Conservation (phyloP, 1,140 invertebrate species). For the Charaxes varanes region DNA sequence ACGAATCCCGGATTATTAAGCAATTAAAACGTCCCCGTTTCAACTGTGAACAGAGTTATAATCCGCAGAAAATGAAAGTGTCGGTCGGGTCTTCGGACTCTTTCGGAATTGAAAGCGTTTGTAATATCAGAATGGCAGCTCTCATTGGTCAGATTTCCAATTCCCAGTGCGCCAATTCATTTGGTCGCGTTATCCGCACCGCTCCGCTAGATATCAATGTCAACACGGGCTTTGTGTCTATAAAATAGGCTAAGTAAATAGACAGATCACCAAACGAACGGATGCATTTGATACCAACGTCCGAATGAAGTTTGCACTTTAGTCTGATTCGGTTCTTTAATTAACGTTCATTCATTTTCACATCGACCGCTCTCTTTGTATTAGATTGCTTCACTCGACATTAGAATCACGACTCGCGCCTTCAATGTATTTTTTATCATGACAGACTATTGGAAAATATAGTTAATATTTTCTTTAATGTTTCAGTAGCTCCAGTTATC, state of each 20-base stretch:
- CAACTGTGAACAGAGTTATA: too few relatives aligned
- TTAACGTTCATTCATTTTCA: slow-evolving; percentile 43
- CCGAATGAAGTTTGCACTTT: slow-evolving; percentile 44
- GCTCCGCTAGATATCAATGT: slow-evolving; percentile 26
- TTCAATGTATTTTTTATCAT: too few relatives aligned
- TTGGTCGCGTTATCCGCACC: slow-evolving; percentile 36
- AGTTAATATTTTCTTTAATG: too few relatives aligned
- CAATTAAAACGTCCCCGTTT: too few relatives aligned
- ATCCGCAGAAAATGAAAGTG: slow-evolving; percentile 3
- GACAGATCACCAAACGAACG: slow-evolving; percentile 37
- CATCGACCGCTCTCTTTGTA: neutral
- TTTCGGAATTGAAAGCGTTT: neutral
- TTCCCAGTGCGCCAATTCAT: slow-evolving; percentile 17
- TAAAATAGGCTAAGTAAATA: slow-evolving; percentile 63
- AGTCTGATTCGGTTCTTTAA: slow-evolving; percentile 59
- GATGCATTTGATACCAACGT: slow-evolving; percentile 33
- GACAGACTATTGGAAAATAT: too few relatives aligned
- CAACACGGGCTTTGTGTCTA: slow-evolving; percentile 33
- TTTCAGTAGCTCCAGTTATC: slow-evolving; percentile 42
- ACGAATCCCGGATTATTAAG: too few relatives aligned
- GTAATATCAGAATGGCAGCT: neutral
- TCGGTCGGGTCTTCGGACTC: too few relatives aligned
- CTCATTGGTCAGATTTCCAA: slow-evolving; percentile 5
- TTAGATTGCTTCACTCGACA: neutral
- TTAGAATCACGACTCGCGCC: too few relatives aligned